These are phyloP conservation scores for Heliconius melpomene DNA, from an alignment of 1,140 invertebrate genomes.

Conservation along the genomic window DNA sequence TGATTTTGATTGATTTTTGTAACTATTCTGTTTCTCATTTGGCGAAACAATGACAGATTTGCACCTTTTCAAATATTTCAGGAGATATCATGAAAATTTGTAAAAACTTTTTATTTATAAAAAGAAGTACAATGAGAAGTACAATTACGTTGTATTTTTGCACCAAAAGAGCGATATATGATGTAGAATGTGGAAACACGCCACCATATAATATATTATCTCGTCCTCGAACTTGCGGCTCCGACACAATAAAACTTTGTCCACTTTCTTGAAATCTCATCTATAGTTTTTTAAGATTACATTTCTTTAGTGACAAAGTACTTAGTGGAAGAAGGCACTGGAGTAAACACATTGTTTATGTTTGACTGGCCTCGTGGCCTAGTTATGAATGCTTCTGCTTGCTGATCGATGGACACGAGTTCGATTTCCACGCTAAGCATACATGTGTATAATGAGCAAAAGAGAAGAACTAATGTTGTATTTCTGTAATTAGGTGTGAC, in stretches of 20 bases:
- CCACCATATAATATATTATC: background rate
- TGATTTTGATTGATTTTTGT: no score
- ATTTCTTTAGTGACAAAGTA: constrained; percentile 6
- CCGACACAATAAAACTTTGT: constrained; percentile 24
- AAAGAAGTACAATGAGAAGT: no score
- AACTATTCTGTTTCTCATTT: no score
- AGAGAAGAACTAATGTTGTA: no score
- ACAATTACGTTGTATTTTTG: no score
- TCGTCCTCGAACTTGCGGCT: constrained; percentile 15
- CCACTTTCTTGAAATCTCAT: constrained; percentile 6
- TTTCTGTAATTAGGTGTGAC: no score
- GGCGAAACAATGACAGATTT: no score
- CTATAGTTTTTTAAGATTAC: constrained; percentile 19
- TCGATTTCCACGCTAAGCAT: no score
- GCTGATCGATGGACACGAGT: background rate
- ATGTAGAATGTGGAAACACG: background rate
- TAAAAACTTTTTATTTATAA: no score
- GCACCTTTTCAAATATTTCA: no score
- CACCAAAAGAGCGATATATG: background rate
- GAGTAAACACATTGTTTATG: background rate
- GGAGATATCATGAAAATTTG: no score
- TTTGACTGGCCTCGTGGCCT: background rate
- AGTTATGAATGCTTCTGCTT: background rate
- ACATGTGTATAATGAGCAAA: no score
- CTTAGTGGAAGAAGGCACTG: constrained; percentile 7